Base-by-base conservation (phyloP, 1,140 invertebrate genomes). In the Zelostemma sp. region DNA sequence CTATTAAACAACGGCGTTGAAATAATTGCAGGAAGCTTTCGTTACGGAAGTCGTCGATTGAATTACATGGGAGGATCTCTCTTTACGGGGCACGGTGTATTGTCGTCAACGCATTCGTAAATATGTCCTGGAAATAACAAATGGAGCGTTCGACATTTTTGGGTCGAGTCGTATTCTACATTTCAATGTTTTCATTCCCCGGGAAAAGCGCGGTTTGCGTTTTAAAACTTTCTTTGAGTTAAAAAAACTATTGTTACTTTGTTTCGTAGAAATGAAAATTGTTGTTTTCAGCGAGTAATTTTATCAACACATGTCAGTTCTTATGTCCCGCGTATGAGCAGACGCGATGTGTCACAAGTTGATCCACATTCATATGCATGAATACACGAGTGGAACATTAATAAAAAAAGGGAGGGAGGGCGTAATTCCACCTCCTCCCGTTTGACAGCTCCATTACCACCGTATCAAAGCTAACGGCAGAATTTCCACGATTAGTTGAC, bases 401-500 rank as follows among this genome's bases (percentile, higher is more conserved):
- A 69, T 64, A 63, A 59, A 64, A 16, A 41, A 54, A n/a, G n/a
- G n/a, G n/a, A 51, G 15, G 56, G 54, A 40, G 48, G 31, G 17
- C 60, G 54, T 51, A 18, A 45, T 57, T 65, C 68, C 76, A 72
- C 70, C 67, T 63, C 46, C 46, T 18, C 68, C 71, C 66, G 75
- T 80, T 81, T 83, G 81, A 83, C 83, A 83, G 81, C 82, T 83
- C 79, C 78, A 83, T 85, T 82, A 83, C 77, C 79, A 80, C 76
- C 80, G 80, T 75, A 80, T 83, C 79, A 75, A 75, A 79, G 54
- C 43, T 35, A 59, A 48, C 71, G 71, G 62, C 59, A 45, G 57
- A 46, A 33, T 63, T 73, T 56, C 53, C 54, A 64, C 55, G 57
- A 68, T 65, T 68, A 79, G 73, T 77, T 66, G 57, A 73, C 68